phyloP scores from a whole-genome alignment of 2,797 vertebrate genomes.

The Tokudaia tokunoshimensis region DNA sequence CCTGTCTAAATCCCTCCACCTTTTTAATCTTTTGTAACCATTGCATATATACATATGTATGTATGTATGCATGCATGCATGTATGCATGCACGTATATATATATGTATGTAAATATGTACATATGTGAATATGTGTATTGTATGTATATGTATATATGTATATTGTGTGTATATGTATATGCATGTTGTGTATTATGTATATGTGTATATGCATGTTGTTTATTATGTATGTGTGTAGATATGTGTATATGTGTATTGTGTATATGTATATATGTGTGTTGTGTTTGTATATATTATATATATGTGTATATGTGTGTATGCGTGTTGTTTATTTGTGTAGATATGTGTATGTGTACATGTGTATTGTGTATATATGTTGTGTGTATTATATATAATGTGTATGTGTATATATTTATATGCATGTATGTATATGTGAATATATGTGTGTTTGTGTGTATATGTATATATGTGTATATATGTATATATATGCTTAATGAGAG shows the following conservation, averaged over 20 bases:
- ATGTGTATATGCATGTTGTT: no score
- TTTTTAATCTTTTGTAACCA: not conserved
- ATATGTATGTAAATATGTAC: not conserved
- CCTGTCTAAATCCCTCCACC: not conserved
- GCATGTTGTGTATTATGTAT: no score
- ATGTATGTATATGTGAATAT: not conserved
- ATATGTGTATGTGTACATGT: no score
- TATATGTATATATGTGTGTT: not conserved
- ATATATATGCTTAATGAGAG: not conserved
- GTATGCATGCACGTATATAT: no score
- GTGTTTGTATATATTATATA: not conserved
- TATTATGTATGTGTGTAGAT: no score
- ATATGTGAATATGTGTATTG: not conserved
- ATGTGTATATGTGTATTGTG: no score
- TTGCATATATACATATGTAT: not conserved
- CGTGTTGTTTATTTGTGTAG: no score
- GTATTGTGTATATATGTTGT: no score
- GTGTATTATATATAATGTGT: no score
- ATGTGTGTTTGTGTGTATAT: not conserved
- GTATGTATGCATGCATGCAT: no score
- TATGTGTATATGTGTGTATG: no score
- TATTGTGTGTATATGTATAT: not conserved
- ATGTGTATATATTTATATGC: no score
- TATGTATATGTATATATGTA: not conserved
- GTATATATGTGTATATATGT: not conserved